Evolutionary conservation across 2,113 vertebrate genomes (phyloP).

Genomic region (Eudyptes chrysolophus): DNA sequence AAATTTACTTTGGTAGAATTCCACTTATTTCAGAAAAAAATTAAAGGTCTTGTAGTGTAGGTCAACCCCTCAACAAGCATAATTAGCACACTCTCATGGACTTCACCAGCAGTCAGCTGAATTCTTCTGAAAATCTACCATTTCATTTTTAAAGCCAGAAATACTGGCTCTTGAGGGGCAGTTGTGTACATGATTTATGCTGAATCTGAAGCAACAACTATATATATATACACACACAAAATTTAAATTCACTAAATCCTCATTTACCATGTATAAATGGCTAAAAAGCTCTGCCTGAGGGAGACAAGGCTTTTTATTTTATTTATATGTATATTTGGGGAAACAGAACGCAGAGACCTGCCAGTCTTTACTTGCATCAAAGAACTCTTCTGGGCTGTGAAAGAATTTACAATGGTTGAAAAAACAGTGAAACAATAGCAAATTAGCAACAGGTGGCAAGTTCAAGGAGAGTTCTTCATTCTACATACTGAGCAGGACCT

Average conservation of each 20-base stretch:
- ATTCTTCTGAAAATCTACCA: background rate
- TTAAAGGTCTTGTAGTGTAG: rapidly evolving
- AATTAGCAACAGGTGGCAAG: background rate
- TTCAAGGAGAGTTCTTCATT: background rate
- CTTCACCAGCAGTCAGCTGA: background rate
- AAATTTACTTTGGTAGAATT: background rate
- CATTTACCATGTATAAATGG: background rate
- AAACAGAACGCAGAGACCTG: background rate
- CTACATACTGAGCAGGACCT: background rate
- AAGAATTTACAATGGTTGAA: background rate
- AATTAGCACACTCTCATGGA: background rate
- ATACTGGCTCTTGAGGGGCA: background rate
- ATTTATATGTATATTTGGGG: background rate
- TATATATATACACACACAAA: too few relatives aligned
- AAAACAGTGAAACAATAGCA: background rate
- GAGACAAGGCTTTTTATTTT: background rate
- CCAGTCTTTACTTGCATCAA: background rate
- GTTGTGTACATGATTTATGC: background rate
- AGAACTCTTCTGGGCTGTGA: background rate
- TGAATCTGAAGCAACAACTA: background rate
- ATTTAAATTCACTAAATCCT: background rate
- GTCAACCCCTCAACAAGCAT: background rate
- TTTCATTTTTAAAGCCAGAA: background rate
- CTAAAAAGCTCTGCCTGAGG: background rate
- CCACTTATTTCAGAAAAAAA: background rate